These are phyloP conservation scores for Sinopyrophorus schimmeli DNA, from an alignment of 2,888 invertebrate species.

Conservation along the genomic window DNA sequence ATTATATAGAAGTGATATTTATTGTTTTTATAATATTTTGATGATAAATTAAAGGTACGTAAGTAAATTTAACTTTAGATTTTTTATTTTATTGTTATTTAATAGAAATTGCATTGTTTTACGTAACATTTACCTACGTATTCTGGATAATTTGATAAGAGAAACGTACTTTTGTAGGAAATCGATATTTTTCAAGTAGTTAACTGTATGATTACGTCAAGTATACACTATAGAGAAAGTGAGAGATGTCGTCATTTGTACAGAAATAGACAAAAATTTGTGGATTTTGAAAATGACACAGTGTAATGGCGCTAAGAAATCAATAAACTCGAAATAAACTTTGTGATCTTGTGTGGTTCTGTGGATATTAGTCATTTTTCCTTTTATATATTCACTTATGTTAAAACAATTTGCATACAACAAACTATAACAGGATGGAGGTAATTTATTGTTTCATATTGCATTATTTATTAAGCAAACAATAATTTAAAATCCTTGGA, in stretches of 20 bases:
- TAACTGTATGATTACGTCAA: constrained; percentile 14
- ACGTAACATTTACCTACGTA: too few species aligned
- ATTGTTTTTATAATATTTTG: too few species aligned
- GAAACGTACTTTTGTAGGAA: too few species aligned
- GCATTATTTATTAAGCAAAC: neutral
- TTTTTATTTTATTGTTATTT: too few species aligned
- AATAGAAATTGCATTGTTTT: too few species aligned
- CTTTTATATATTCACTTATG: too few species aligned
- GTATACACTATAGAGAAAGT: constrained; percentile 22
- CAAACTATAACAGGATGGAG: constrained; percentile 15
- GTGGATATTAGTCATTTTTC: too few species aligned
- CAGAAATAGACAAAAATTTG: constrained; percentile 17
- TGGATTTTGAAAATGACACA: constrained; percentile 35
- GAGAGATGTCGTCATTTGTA: constrained; percentile 26
- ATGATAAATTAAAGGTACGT: too few species aligned
- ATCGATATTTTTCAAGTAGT: constrained; percentile 2
- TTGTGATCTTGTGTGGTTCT: constrained; percentile 39
- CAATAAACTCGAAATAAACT: constrained; percentile 32
- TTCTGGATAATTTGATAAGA: too few species aligned
- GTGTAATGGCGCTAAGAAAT: constrained; percentile 35
- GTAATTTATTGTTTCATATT: constrained; percentile 10
- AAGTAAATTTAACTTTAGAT: too few species aligned
- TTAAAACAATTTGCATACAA: too few species aligned
- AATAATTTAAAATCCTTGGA: neutral
- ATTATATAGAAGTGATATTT: too few species aligned